Percentiles rank a stretch among this genome's conserved stretches.
These are phyloP conservation scores for Hoplodrina blanda DNA, from an alignment of 2,888 invertebrate genomes.

Conservation along the genomic window DNA sequence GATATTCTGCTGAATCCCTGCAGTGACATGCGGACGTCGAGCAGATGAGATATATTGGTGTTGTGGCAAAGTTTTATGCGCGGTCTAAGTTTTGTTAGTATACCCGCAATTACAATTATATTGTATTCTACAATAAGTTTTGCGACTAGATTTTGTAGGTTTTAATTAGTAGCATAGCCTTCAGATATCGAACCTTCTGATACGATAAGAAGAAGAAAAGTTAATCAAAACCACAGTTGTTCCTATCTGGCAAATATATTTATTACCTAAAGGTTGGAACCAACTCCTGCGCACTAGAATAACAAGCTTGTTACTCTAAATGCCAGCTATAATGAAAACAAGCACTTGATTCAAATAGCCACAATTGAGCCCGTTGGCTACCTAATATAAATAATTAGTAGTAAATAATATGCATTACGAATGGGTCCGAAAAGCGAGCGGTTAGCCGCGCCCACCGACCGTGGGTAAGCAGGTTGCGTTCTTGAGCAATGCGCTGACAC, in stretches of 20 bases:
- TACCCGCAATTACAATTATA: no score
- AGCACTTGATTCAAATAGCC: conserved; percentile 41
- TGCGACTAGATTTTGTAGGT: no score
- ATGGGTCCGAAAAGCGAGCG: conserved; percentile 41
- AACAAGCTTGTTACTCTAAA: conserved; percentile 44
- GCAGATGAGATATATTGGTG: no score
- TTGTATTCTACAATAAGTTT: no score
- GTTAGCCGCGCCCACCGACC: conserved; percentile 49
- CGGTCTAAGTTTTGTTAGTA: no score
- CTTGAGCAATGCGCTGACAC: conserved; percentile 50
- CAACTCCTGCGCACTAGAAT: conserved; percentile 6
- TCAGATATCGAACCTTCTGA: not conserved
- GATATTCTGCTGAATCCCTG: no score
- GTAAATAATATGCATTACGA: conserved; percentile 50
- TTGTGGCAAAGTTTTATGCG: no score
- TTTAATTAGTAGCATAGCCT: no score
- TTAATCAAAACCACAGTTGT: not conserved
- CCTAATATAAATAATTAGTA: conserved; percentile 54
- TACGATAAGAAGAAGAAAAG: not conserved
- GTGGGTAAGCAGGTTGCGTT: conserved; percentile 44
- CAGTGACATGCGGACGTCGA: no score
- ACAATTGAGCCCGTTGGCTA: conserved; percentile 37
- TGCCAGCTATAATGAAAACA: conserved; percentile 37
- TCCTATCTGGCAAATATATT: not conserved
- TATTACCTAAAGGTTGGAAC: not conserved